Conservation (phyloP, 1,140 invertebrate genomes). For the Euwallacea similis region DNA sequence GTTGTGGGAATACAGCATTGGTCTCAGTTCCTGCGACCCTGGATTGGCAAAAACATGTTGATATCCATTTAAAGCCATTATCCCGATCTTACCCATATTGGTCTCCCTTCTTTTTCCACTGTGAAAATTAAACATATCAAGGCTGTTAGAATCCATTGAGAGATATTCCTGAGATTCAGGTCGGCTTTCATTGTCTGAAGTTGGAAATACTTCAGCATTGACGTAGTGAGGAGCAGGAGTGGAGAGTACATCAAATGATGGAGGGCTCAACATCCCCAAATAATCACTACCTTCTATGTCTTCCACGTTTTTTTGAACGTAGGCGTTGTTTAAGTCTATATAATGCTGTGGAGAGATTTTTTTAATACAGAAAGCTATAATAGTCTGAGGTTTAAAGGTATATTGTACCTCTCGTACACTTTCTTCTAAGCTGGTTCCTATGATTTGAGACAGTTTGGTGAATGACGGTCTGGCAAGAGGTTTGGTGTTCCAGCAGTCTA, state of each 20-base stretch:
- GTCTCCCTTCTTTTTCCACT: background rate
- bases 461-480: constrained; percentile 79
- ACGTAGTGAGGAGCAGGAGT: constrained; percentile 59
- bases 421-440: constrained; percentile 80
- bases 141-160: constrained; percentile 50
- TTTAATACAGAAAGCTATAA: background rate
- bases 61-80: background rate
- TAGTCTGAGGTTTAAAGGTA: background rate
- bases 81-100: background rate
- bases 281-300: constrained; percentile 66
- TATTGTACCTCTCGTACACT: constrained; percentile 71
- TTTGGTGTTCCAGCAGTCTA: constrained; percentile 80
- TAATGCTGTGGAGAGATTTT: constrained; percentile 67
- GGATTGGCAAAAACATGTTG: background rate
- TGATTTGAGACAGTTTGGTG: constrained; percentile 68
- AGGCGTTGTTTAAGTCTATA: constrained; percentile 78
- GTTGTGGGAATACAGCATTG: constrained; percentile 60
- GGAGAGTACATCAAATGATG: constrained; percentile 65
- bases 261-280: constrained; percentile 72
- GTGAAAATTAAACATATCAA: constrained; percentile 23
- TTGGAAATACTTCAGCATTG: constrained; percentile 51
- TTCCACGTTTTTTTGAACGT: constrained; percentile 69
- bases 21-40: constrained; percentile 57
- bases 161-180: constrained; percentile 48
- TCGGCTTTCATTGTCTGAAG: background rate